Percentiles rank a stretch among this genome's conserved stretches.
Conservation (phyloP, 2,888 invertebrate genomes). For the Drosophila kanekoi region DNA sequence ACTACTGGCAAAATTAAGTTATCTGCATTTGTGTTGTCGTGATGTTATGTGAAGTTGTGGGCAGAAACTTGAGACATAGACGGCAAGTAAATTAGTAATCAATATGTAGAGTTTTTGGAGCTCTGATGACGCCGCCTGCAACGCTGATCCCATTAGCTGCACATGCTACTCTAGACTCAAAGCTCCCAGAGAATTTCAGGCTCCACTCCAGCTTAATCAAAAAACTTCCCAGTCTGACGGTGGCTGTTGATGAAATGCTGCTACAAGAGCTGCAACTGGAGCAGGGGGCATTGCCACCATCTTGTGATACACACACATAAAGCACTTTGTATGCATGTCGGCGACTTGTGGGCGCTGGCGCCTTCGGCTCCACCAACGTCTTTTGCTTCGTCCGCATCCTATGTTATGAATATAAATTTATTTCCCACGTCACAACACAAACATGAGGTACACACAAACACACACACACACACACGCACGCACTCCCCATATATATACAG, state of each 20-base stretch:
- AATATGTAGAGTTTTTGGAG: slow-evolving; percentile 53
- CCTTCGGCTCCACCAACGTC: slow-evolving; percentile 11
- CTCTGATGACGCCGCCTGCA: slow-evolving; percentile 23
- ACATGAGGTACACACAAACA: slow-evolving; percentile 40
- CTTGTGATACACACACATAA: slow-evolving; percentile 70
- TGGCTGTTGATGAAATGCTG: slow-evolving; percentile 62
- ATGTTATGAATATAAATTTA: slow-evolving; percentile 81
- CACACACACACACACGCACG: background rate
- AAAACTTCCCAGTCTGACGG: slow-evolving; percentile 61
- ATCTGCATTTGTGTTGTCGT: slow-evolving; percentile 52
- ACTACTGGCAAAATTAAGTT: slow-evolving; percentile 55
- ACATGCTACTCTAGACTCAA: slow-evolving; percentile 21
- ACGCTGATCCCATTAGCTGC: slow-evolving; percentile 59
- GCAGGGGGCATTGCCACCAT: slow-evolving; percentile 38
- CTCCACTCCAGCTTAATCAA: slow-evolving; percentile 66
- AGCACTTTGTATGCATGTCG: slow-evolving; percentile 78
- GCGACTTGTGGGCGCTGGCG: slow-evolving; percentile 39
- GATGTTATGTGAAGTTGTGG: slow-evolving; percentile 43
- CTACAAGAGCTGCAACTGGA: background rate
- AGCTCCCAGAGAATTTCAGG: slow-evolving; percentile 46
- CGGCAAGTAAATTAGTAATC: slow-evolving; percentile 71
- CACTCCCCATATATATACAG: slow-evolving; percentile 38
- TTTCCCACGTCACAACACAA: slow-evolving; percentile 79
- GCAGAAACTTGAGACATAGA: slow-evolving; percentile 27
- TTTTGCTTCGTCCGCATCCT: slow-evolving; percentile 44